Evolutionary conservation across 2,113 vertebrate genomes (phyloP).

Genomic region (Psilopsiagon aymara): DNA sequence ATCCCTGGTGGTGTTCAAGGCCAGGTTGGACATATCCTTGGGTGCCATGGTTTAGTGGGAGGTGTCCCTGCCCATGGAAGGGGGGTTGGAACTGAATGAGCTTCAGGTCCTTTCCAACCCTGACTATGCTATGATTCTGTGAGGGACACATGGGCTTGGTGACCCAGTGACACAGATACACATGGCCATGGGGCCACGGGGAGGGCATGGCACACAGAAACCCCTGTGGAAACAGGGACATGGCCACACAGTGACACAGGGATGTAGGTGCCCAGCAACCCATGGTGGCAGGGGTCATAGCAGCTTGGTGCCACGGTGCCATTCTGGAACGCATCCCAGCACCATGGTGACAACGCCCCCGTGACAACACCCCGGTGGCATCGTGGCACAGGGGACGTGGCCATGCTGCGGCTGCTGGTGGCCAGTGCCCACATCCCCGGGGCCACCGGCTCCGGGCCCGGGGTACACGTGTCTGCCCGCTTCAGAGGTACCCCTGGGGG

Average conservation of each 20-base stretch:
- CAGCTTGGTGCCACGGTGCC: background rate
- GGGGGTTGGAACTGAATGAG: no score
- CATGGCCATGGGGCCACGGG: no score
- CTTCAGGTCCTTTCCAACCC: no score
- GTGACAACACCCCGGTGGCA: background rate
- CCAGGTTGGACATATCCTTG: no score
- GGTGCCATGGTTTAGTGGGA: no score
- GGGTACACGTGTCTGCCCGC: background rate
- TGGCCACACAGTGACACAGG: no score
- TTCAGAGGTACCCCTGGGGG: background rate
- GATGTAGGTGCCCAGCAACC: background rate
- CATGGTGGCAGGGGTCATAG: background rate
- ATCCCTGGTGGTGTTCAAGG: no score
- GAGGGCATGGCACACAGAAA: background rate
- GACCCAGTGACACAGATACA: background rate
- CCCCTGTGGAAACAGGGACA: background rate
- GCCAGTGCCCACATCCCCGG: background rate
- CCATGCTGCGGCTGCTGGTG: slow-evolving; percentile 37
- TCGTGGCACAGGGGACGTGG: fast-evolving
- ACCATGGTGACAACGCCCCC: fast-evolving
- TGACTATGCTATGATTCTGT: background rate
- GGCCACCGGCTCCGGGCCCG: background rate
- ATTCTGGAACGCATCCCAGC: fast-evolving
- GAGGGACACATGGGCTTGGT: background rate
- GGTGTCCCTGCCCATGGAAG: no score